Base-by-base conservation (phyloP, 2,113 vertebrate genomes). In the Sylvicapra grimmia region DNA sequence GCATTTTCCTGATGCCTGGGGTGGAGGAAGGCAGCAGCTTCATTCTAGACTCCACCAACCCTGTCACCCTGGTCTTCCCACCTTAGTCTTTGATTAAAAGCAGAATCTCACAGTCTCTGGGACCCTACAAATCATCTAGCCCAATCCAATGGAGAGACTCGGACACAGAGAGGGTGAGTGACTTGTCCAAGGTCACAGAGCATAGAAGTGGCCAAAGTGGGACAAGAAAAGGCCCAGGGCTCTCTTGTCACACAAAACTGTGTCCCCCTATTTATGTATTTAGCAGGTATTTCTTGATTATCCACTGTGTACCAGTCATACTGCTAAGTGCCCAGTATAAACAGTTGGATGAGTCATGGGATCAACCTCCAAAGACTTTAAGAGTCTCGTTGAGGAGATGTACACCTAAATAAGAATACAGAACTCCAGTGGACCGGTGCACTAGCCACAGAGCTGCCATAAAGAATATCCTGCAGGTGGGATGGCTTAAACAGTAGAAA, bases 61-160 rank as follows among this genome's bases (percentile, higher is more conserved):
- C 83, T 49, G 31, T 44, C 19, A 1, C 3, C 21, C 19, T 5
- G 13, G 16, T 80, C 51, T 61, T 29, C 23, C 18, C 0, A 25
- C 40, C 9, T 86, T 79, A 8, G 25, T 51, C 53, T 86, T 93
- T 51, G 44, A 61, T 29, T 54, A 51, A 77, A 96, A 51, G 31
- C 27, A 44, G 51, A 89, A 65, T 14, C 40, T 36, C 54, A 59
- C 9, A 0, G 14, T 93, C 68, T 83, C 88, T 58, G 58, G 82
- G 88, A 49, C 31, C 87, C 58, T 86, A 18, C 59, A 56, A 96
- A 85, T 49, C 33, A 47, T 21, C 58, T 3, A 15, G 6, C n/a
- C 25, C 31, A 25, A 33, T 4, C 2, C 8, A 3, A 0, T 13
- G 40, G 36, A 23, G 36, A 68, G 21, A 23, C 1, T 5, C 59